phyloP scores from a whole-genome alignment of 1,140 invertebrate species.

The Lepidurus couesii region DNA sequence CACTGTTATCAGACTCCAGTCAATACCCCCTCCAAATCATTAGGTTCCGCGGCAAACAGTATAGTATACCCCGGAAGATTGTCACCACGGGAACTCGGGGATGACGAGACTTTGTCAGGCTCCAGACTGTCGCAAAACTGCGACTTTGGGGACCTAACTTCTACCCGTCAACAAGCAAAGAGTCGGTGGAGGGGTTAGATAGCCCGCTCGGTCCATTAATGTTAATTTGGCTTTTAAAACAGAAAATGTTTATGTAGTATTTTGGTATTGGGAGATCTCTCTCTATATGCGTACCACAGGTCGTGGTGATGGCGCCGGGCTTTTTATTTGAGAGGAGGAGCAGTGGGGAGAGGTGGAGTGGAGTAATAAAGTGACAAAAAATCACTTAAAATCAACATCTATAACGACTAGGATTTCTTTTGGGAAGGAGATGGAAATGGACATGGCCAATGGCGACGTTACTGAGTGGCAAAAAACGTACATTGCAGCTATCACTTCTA shows the following conservation, averaged over 20 bases:
- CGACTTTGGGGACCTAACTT: background rate
- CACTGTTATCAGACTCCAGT: background rate
- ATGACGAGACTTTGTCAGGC: background rate
- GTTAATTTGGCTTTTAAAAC: background rate
- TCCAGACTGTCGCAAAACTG: constrained; percentile 12
- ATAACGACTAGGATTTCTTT: background rate
- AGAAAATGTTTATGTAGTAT: background rate
- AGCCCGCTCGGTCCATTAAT: background rate
- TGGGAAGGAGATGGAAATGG: constrained; percentile 11
- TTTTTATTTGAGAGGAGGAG: background rate
- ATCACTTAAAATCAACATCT: constrained; percentile 8
- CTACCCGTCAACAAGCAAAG: background rate
- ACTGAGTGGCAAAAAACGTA: constrained; percentile 12
- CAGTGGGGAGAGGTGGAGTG: background rate
- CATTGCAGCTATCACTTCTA: constrained; percentile 6
- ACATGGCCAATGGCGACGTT: constrained; percentile 6
- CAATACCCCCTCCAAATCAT: background rate
- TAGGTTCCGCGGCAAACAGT: background rate
- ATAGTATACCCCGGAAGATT: background rate
- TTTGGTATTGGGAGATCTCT: background rate
- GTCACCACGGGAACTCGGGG: background rate
- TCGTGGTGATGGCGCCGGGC: background rate
- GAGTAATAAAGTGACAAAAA: constrained; percentile 16
- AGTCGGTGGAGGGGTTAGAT: background rate
- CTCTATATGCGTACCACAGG: background rate